Base-by-base conservation (phyloP, 1,140 invertebrate genomes). In the Ectropis grisescens region DNA sequence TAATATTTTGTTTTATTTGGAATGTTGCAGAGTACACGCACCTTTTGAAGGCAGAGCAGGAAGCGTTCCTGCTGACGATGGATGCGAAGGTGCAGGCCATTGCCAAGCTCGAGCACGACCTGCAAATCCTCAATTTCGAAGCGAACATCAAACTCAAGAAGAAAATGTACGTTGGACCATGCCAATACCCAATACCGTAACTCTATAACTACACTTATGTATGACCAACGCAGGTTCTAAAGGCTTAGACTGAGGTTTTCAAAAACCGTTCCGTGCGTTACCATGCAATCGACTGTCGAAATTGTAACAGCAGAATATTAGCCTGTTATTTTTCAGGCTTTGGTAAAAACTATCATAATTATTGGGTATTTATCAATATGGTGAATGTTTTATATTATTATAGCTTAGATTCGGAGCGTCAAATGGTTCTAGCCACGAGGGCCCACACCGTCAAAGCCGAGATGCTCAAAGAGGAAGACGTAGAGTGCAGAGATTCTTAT, bases 331-430 rank as follows among this genome's bases (percentile, higher is more conserved):
- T n/a, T n/a, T n/a, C n/a, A n/a, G n/a, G n/a, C n/a, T n/a, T n/a
- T n/a, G n/a, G n/a, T n/a, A n/a, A n/a, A n/a, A n/a, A n/a, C n/a
- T n/a, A n/a, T n/a, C n/a, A n/a, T n/a, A n/a, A n/a, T n/a, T n/a
- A n/a, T n/a, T n/a, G n/a, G n/a, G n/a, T n/a, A n/a, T n/a, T n/a
- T n/a, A n/a, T n/a, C n/a, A n/a, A n/a, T n/a, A n/a, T n/a, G n/a
- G n/a, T n/a, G n/a, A n/a, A n/a, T n/a, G n/a, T n/a, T n/a, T 19
- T 19, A 19, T 19, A 19, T 19, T 19, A 19, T 19, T 19, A 4
- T 33, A 84, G 82, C 9, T 52, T 82, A 23, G 81, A 84, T 34
- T 82, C 80, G 7, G 81, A 83, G 30, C 64, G 74, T 7, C 64
- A 81, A 35, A 84, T 83, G 70, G 76, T 80, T 29, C 34, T 72